A percentile compares a stretch with the other conserved stretches of the same genome.
Conservation (phyloP, 2,797 vertebrate species). For the Cynodonichthys magdalenae region DNA sequence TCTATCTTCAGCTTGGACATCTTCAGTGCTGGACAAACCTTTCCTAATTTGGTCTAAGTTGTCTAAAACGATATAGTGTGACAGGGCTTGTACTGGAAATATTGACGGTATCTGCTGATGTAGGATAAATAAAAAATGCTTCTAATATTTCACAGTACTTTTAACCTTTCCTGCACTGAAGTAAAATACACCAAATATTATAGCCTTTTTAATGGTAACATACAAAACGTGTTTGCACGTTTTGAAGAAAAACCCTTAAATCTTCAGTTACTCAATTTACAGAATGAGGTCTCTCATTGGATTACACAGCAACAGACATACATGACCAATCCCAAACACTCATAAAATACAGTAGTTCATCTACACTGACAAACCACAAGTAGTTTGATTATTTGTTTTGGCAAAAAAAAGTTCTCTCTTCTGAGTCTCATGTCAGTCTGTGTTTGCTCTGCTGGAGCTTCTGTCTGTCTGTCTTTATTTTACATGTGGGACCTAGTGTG, state of each 20-base stretch:
- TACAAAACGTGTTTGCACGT: too few relatives aligned
- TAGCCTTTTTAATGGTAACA: too few relatives aligned
- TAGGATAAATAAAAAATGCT: neutral
- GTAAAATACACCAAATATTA: too few relatives aligned
- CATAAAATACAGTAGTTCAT: slow-evolving; percentile 71
- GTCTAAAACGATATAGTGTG: too few relatives aligned
- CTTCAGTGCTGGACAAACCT: too few relatives aligned
- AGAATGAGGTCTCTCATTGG: slow-evolving; percentile 52
- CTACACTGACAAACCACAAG: slow-evolving; percentile 67
- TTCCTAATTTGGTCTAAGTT: too few relatives aligned
- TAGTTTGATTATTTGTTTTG: slow-evolving; percentile 71
- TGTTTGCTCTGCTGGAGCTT: slow-evolving; percentile 20
- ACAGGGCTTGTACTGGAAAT: too few relatives aligned
- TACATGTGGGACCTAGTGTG: slow-evolving; percentile 46
- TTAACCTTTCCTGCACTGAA: neutral
- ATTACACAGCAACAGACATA: slow-evolving; percentile 46
- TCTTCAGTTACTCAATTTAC: slow-evolving; percentile 23
- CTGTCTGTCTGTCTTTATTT: slow-evolving; percentile 23
- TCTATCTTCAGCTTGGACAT: too few relatives aligned
- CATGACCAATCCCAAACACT: slow-evolving; percentile 70
- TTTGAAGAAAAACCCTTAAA: too few relatives aligned
- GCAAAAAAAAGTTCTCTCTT: slow-evolving; percentile 54
- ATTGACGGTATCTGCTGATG: too few relatives aligned
- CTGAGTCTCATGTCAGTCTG: slow-evolving; percentile 30
- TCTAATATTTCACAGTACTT: neutral